Conservation (phyloP, 2,797 vertebrate genomes). For the Ambastaia sidthimunki region DNA sequence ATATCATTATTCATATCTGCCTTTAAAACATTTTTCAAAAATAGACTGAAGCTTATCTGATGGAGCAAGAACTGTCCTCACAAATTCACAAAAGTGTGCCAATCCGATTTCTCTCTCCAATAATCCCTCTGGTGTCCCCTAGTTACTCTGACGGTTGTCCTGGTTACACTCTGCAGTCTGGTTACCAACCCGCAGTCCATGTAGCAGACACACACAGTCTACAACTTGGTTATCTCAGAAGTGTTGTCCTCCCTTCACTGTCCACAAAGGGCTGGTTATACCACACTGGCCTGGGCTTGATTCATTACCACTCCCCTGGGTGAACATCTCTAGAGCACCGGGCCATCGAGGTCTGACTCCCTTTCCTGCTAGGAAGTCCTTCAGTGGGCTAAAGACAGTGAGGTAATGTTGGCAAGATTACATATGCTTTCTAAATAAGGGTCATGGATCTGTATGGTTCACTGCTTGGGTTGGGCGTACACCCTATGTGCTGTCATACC, state of each 20-base stretch:
- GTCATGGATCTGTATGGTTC: conserved; percentile 35
- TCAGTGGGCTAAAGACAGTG: conserved; percentile 1
- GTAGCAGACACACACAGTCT: background rate
- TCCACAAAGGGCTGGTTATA: conserved; percentile 13
- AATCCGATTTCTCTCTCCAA: conserved; percentile 1
- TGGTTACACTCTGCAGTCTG: conserved; percentile 1
- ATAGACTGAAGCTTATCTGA: conserved; percentile 1
- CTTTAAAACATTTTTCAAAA: conserved; percentile 9
- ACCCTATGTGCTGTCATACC: conserved; percentile 23
- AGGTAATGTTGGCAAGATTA: conserved; percentile 21
- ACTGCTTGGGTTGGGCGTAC: conserved; percentile 1
- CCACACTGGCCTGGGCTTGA: background rate
- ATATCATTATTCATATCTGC: conserved; percentile 26
- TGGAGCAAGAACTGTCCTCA: background rate
- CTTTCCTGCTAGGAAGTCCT: conserved; percentile 24
- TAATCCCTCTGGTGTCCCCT: conserved; percentile 1
- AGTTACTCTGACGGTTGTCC: background rate
- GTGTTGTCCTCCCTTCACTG: background rate
- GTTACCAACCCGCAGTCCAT: background rate
- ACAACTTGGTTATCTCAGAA: conserved; percentile 13
- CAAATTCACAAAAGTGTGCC: background rate
- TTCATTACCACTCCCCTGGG: background rate
- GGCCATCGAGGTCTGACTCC: conserved; percentile 28
- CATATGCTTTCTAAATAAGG: conserved; percentile 13
- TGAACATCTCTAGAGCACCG: background rate